These are phyloP conservation scores for Aplidium turbinatum DNA, from an alignment of 23 tunicate genomes.

Conservation along the genomic window DNA sequence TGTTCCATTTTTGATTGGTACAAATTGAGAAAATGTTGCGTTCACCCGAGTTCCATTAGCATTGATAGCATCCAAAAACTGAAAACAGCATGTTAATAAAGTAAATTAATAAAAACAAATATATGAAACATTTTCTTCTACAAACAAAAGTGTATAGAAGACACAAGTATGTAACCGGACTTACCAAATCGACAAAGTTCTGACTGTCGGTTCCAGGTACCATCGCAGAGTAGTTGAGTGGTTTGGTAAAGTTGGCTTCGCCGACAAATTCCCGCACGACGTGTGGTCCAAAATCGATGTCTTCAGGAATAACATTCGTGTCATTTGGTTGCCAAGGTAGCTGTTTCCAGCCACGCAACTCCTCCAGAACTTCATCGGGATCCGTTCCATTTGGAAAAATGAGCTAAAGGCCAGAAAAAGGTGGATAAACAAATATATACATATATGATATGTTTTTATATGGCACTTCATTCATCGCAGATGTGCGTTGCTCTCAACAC, in stretches of 20 bases:
- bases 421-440: too few species aligned
- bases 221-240: background rate
- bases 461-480: too few species aligned
- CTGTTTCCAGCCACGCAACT: constrained; percentile 27
- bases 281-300: constrained; percentile 38
- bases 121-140: too few species aligned
- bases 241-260: constrained; percentile 32
- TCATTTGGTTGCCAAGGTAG: too few species aligned
- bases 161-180: too few species aligned
- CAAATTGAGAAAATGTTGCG: constrained; percentile 14
- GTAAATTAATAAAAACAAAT: too few species aligned
- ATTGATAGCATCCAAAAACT: constrained; percentile 8
- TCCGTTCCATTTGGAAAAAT: constrained; percentile 30
- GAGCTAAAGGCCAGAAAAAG: background rate
- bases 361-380: constrained; percentile 12
- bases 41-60: constrained; percentile 2
- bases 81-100: background rate
- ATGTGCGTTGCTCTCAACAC: too few species aligned
- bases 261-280: constrained; percentile 48
- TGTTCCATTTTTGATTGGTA: constrained; percentile 12
- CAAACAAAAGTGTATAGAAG: too few species aligned
- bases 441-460: too few species aligned
- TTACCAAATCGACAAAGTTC: too few species aligned
- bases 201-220: too few species aligned
- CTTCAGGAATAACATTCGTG: constrained; percentile 14